Evolutionary conservation across 1,140 invertebrate species (phyloP).

Genomic region (Lepidurus apus): DNA sequence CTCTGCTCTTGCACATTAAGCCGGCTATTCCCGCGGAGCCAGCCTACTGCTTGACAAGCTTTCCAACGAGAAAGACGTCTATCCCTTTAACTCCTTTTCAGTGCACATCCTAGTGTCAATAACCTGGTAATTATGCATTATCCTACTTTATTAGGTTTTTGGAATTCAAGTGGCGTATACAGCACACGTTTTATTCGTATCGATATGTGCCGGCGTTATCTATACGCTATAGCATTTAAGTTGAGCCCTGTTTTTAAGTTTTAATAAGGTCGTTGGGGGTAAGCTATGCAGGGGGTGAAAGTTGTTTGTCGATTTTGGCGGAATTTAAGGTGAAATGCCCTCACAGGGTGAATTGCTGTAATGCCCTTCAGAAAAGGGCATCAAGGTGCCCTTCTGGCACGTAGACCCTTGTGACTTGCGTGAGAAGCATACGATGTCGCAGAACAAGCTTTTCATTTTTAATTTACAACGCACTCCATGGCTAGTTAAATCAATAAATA

Average conservation of each 20-base stretch:
- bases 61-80: neutral
- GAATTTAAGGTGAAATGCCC: neutral
- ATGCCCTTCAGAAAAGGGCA: neutral
- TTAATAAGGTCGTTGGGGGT: neutral
- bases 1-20: neutral
- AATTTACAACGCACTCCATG: no score
- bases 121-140: constrained; percentile 1
- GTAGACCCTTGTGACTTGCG: constrained; percentile 5
- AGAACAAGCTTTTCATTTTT: no score
- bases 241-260: neutral
- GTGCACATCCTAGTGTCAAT: neutral
- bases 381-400: constrained; percentile 1
- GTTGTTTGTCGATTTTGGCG: neutral
- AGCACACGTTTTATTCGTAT: no score
- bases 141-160: neutral
- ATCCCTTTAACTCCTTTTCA: neutral
- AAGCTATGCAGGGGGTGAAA: neutral
- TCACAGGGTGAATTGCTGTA: neutral
- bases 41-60: neutral
- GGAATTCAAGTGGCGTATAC: no score
- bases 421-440: neutral
- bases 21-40: neutral
- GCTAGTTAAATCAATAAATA: no score
- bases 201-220: no score
- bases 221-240: neutral